Percentiles rank a stretch among this genome's conserved stretches.
Conservation (phyloP, 2,797 vertebrate genomes). For the Gymnothorax javanicus region DNA sequence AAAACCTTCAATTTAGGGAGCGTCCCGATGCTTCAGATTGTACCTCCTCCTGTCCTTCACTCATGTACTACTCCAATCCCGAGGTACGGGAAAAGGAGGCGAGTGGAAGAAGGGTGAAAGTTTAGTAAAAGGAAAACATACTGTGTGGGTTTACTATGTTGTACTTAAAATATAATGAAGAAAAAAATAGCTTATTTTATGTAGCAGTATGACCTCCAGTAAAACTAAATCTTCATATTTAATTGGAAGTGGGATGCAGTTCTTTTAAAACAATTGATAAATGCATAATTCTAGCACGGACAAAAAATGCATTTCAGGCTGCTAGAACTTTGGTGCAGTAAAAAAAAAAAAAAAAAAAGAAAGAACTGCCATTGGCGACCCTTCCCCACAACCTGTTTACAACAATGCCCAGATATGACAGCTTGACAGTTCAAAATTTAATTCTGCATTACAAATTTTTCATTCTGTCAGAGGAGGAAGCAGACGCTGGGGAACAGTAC, state of each 20-base stretch:
- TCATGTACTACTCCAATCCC: no score
- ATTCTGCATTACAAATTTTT: background rate
- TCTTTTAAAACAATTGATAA: background rate
- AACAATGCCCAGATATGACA: background rate
- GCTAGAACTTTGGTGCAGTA: slow-evolving; percentile 24
- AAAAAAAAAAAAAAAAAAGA: background rate
- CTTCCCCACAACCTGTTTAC: background rate
- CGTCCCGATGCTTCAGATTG: no score
- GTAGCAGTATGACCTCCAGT: background rate
- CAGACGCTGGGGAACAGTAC: no score
- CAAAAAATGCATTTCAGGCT: slow-evolving; percentile 13
- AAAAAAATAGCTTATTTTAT: background rate
- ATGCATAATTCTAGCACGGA: background rate
- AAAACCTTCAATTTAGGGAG: background rate
- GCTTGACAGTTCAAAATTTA: background rate
- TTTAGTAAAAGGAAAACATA: no score
- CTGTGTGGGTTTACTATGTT: background rate
- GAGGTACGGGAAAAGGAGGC: no score
- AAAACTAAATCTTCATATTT: background rate
- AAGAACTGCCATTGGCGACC: background rate
- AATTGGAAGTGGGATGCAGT: background rate
- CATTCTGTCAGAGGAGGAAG: no score
- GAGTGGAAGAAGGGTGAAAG: no score
- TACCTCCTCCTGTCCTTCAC: no score
- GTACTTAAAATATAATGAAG: background rate